Evolutionary conservation across 2,888 invertebrate species (phyloP), one percentile per base, ranked within the genome.

Genomic region (Leptinotarsa juncta): DNA sequence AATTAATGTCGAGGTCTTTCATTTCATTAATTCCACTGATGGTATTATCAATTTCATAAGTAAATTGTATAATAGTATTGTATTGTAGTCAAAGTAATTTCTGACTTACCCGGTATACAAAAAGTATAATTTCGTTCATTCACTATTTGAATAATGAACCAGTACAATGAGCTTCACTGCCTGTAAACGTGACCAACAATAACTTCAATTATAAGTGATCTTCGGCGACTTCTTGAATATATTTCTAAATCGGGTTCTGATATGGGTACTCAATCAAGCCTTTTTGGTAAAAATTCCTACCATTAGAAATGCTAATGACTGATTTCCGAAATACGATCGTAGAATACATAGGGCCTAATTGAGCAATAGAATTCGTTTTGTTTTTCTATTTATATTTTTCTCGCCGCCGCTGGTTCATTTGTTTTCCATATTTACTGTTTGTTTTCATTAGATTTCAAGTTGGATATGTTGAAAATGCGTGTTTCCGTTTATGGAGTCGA

Each of bases 241-340:
- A 62, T 62, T 62, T 32, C 42, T 42, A 62, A 62, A 62, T 62
- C 62, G 42, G 18, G 62, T 62, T 62, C 42, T 62, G 62, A 23
- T 42, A 62, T n/a, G 32, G 62, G 42, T 62, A 32, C 62, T 62
- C 62, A 16, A 49, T 60, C 75, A 53, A 20, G 50, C 71, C 69
- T 69, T 67, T 32, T 75, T 70, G 20, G 57, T 67, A 57, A 48
- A 72, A 67, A 72, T 72, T 71, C 20, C 50, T 72, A 65, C 49
- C 42, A 72, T 68, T 74, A 71, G 62, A 68, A 74, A 74, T 74
- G 71, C 74, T 72, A 75, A 75, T 75, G 75, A 70, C 65, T 60
- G 67, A 62, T 55, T 65, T 57, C 72, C 72, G 70, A 67, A 70
- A 67, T 49, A 65, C 75, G 65, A 65, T 50, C n/a, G 57, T 53